These are phyloP conservation scores for Candoia aspera DNA, from an alignment of 2,113 vertebrate species.

Conservation along the genomic window DNA sequence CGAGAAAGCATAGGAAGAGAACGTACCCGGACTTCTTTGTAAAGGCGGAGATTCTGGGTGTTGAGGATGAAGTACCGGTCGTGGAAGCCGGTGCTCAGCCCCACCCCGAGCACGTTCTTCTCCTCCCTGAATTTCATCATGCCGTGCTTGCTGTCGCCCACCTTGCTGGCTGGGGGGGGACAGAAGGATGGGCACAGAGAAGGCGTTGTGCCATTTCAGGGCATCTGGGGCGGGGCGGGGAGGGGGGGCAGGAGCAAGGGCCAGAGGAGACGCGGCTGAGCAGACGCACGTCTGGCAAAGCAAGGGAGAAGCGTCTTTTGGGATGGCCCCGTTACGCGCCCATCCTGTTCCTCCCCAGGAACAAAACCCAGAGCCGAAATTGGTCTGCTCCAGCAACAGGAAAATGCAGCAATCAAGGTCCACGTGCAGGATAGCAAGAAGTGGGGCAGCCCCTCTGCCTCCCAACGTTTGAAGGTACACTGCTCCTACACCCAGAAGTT, in stretches of 20 bases:
- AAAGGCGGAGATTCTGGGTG: slow-evolving; percentile 83
- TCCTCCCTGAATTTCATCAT: slow-evolving; percentile 93
- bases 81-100: slow-evolving; percentile 83
- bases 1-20: rapidly evolving
- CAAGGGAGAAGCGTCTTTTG: neutral
- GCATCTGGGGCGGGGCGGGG: neutral
- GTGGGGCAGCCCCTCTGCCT: neutral
- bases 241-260: neutral
- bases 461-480: neutral
- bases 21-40: slow-evolving; percentile 91
- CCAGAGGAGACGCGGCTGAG: neutral
- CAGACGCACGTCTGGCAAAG: too few species aligned
- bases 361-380: too few species aligned
- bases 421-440: neutral
- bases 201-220: neutral
- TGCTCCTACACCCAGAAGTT: neutral
- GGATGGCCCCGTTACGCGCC: too few species aligned
- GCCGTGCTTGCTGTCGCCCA: slow-evolving; percentile 86
- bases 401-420: neutral
- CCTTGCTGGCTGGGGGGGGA: slow-evolving; percentile 79
- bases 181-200: neutral
- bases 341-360: too few species aligned
- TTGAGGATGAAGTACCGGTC: slow-evolving; percentile 94
- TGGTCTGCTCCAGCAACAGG: neutral
- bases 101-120: slow-evolving; percentile 84